A percentile compares a stretch with the other conserved stretches of the same genome.
Evolutionary conservation across 37 sponge, comb jelly and placozoan genomes (phyloP).

Genomic region (Spongilla lacustris): DNA sequence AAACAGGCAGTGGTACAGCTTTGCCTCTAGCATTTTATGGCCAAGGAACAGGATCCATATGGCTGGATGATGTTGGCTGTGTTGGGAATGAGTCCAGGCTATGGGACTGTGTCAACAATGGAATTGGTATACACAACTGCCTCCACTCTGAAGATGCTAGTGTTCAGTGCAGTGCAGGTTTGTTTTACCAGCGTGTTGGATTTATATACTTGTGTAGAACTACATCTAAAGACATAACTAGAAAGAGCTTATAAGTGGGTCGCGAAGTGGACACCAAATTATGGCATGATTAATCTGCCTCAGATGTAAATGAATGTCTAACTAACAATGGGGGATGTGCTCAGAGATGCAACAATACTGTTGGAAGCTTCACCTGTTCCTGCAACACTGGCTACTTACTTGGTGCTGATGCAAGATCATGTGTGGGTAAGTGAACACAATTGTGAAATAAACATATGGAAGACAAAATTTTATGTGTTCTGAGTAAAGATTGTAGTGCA

Average conservation of each 20-base stretch:
- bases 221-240: background rate
- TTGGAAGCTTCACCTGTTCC: conserved; percentile 10
- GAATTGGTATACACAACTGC: conserved; percentile 36
- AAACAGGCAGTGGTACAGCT: background rate
- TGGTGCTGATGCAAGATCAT: conserved; percentile 2
- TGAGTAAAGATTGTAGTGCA: too few species aligned
- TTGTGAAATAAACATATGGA: too few species aligned
- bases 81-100: conserved; percentile 26
- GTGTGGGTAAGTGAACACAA: conserved; percentile 1
- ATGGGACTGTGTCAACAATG: conserved; percentile 8
- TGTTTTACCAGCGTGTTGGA: background rate
- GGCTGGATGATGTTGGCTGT: conserved; percentile 28
- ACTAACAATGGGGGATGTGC: conserved; percentile 16
- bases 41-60: conserved; percentile 24
- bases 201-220: background rate
- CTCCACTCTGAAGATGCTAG: conserved; percentile 46
- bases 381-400: conserved; percentile 29
- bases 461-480: too few species aligned
- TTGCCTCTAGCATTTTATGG: conserved; percentile 25
- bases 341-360: conserved; percentile 17
- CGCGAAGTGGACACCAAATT: background rate
- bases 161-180: conserved; percentile 8
- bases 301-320: conserved; percentile 27
- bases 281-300: background rate
- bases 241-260: background rate